phyloP scores from a whole-genome alignment of 2,113 vertebrate species.

The Zosterops pallidus region DNA sequence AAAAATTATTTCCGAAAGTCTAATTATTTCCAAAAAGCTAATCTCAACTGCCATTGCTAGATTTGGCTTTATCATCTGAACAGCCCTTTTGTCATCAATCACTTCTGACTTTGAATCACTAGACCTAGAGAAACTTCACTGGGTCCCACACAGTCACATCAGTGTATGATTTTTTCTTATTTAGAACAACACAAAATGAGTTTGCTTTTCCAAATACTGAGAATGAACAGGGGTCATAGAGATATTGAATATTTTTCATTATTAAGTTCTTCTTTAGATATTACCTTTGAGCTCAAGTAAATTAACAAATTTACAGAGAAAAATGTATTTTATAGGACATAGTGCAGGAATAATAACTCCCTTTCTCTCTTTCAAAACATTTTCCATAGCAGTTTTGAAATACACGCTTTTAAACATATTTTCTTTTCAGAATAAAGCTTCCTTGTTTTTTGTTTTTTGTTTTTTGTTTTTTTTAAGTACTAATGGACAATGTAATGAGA shows the following conservation, averaged over 20 bases:
- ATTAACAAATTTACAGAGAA: background rate
- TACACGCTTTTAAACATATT: background rate
- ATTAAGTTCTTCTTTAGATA: background rate
- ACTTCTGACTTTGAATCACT: background rate
- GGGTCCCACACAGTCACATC: background rate
- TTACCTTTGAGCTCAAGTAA: background rate
- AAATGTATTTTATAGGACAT: background rate
- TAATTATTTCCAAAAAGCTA: background rate
- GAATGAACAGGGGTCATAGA: background rate
- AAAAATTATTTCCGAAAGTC: background rate
- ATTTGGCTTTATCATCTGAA: background rate
- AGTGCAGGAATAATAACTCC: background rate
- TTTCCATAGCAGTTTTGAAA: background rate
- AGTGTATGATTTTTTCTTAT: background rate
- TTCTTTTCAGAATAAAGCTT: background rate
- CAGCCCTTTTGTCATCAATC: rapidly evolving
- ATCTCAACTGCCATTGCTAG: background rate
- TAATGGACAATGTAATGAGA: background rate
- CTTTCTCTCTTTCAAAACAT: background rate
- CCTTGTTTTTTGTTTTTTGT: no score
- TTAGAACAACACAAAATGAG: background rate
- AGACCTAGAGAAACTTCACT: background rate
- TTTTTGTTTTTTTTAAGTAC: background rate
- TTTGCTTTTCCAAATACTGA: background rate
- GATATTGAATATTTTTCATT: background rate